A percentile compares a stretch with the other conserved stretches of the same genome.
Conservation (phyloP, 2,113 vertebrate genomes). For the Podiceps cristatus region DNA sequence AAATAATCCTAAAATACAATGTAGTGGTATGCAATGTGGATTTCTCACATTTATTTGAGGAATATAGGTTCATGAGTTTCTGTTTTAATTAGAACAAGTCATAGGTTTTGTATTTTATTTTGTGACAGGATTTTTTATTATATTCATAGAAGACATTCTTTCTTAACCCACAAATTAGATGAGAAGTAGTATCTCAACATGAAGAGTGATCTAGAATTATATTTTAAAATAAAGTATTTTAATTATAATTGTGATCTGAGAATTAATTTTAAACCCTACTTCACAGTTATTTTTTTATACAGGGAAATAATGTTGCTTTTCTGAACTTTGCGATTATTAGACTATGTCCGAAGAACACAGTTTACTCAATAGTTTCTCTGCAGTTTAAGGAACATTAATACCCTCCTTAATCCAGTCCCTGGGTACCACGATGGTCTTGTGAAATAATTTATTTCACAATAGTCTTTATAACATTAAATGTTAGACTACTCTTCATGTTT, state of each 20-base stretch:
- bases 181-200: background rate
- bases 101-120: background rate
- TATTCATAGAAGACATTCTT: background rate
- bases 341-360: background rate
- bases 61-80: background rate
- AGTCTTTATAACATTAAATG: background rate
- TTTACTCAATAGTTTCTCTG: background rate
- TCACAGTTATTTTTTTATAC: background rate
- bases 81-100: conserved; percentile 8
- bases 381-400: background rate
- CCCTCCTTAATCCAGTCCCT: background rate
- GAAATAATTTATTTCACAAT: background rate
- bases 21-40: background rate
- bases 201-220: background rate
- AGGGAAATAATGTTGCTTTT: background rate
- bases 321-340: background rate
- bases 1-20: background rate
- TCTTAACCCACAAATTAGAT: background rate
- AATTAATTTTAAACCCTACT: background rate
- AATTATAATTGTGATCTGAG: background rate
- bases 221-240: background rate
- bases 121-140: background rate
- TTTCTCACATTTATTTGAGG: background rate
- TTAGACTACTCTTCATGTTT: background rate
- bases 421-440: background rate